phyloP scores from a whole-genome alignment of 2,113 vertebrate species.

The Halichoeres trimaculatus region DNA sequence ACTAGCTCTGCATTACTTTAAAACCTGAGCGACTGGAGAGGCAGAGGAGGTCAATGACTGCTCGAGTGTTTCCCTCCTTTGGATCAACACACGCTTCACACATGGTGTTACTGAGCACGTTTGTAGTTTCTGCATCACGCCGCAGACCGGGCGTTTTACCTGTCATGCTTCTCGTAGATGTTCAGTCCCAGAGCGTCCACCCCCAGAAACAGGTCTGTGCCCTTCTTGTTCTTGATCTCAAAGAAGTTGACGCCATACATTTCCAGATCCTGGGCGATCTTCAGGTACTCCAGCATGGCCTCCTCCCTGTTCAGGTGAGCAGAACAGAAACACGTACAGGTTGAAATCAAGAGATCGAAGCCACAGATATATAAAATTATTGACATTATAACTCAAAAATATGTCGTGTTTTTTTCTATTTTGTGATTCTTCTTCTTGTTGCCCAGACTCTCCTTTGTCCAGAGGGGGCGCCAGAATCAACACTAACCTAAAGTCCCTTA shows the following conservation, averaged over 20 bases:
- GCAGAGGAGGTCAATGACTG: slow-evolving; percentile 45
- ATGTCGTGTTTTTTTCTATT: too few species aligned
- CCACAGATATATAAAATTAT: too few species aligned
- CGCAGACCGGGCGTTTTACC: slow-evolving; percentile 73
- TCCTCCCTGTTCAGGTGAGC: slow-evolving; percentile 84
- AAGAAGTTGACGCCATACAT: slow-evolving; percentile 99
- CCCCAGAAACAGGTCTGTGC: slow-evolving; percentile 95
- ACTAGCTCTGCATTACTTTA: slow-evolving; percentile 42
- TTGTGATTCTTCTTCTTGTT: too few species aligned
- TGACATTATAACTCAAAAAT: too few species aligned
- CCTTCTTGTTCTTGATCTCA: slow-evolving; percentile 98
- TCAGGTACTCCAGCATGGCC: slow-evolving; percentile 94
- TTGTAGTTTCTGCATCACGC: neutral
- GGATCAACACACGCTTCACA: neutral
- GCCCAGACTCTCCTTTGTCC: too few species aligned
- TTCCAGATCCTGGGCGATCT: slow-evolving; percentile 97
- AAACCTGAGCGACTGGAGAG: slow-evolving; percentile 16
- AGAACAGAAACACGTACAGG: too few species aligned
- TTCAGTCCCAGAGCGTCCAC: slow-evolving; percentile 96
- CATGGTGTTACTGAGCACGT: neutral
- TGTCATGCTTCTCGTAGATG: slow-evolving; percentile 95
- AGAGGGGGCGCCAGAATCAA: too few species aligned
- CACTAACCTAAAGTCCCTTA: too few species aligned
- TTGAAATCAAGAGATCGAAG: too few species aligned
- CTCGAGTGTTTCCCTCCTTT: slow-evolving; percentile 33